A percentile compares a stretch with the other conserved stretches of the same genome.
Evolutionary conservation across 2,797 vertebrate genomes (phyloP).

Genomic region (Knipowitschia caucasica): DNA sequence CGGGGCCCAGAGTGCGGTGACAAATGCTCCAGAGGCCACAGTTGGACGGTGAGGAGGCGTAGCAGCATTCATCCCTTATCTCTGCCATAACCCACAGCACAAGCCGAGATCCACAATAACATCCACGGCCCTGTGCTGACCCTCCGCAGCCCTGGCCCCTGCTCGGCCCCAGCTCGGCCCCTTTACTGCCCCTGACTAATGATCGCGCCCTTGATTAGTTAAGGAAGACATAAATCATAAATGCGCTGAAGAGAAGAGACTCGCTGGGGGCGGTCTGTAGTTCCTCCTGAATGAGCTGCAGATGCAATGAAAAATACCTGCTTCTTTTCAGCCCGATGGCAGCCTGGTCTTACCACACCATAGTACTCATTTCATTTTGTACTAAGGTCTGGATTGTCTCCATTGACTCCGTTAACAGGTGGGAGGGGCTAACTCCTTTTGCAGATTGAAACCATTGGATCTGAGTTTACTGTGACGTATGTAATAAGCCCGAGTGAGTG

Average conservation of each 20-base stretch:
- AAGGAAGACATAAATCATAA: constrained; percentile 70
- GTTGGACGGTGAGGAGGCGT: constrained; percentile 54
- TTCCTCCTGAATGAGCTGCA: constrained; percentile 54
- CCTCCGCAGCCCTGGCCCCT: constrained; percentile 44
- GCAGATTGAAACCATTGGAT: too few relatives aligned
- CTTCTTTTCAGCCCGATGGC: constrained; percentile 29
- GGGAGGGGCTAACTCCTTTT: too few relatives aligned
- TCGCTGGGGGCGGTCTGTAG: constrained; percentile 37
- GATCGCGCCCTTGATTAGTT: constrained; percentile 66
- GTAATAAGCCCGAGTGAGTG: too few relatives aligned
- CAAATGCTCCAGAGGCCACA: constrained; percentile 31
- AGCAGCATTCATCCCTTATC: constrained; percentile 59
- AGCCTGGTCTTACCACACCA: too few relatives aligned
- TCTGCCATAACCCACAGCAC: constrained; percentile 23
- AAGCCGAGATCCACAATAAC: constrained; percentile 22
- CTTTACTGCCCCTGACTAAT: constrained; percentile 60
- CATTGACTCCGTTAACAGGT: too few relatives aligned
- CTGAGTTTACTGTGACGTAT: too few relatives aligned
- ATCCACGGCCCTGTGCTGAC: constrained; percentile 43
- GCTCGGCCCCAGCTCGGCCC: too few relatives aligned
- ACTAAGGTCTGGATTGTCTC: too few relatives aligned
- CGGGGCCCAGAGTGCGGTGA: constrained; percentile 32
- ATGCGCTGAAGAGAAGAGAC: constrained; percentile 33
- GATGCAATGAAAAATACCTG: constrained; percentile 43
- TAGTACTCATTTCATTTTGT: too few relatives aligned